Percentiles rank a stretch among this genome's conserved stretches.
These are phyloP conservation scores for Garra rufa DNA, from an alignment of 2,113 vertebrate species.

Conservation along the genomic window DNA sequence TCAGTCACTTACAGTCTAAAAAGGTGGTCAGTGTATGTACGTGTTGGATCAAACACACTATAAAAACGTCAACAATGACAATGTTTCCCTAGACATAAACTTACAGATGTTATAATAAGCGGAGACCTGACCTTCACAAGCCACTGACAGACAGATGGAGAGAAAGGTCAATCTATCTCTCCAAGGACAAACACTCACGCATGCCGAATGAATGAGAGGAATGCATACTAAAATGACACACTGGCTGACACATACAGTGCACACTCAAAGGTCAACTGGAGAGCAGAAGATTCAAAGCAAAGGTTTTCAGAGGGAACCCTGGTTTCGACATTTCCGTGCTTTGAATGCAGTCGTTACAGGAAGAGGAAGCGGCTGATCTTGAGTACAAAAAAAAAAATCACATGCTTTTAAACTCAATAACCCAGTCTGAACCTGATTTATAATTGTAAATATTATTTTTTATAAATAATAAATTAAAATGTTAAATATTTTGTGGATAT, in stretches of 20 bases:
- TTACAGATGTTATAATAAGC: not conserved
- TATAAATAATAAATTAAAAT: too few species aligned
- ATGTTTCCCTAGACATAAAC: not conserved
- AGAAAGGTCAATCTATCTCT: not conserved
- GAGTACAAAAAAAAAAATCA: not conserved
- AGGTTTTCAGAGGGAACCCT: not conserved
- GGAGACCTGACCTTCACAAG: conserved; percentile 37
- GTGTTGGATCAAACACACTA: not conserved
- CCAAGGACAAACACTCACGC: conserved; percentile 8
- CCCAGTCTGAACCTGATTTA: not conserved
- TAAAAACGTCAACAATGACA: not conserved
- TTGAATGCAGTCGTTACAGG: not conserved
- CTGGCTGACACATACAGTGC: not conserved
- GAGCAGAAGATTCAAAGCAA: not conserved
- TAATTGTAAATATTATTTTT: too few species aligned
- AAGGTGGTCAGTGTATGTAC: too few species aligned
- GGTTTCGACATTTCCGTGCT: not conserved
- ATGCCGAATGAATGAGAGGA: not conserved
- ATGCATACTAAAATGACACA: not conserved
- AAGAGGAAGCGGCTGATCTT: conserved; percentile 15
- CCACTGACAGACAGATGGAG: conserved; percentile 21
- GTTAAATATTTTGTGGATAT: too few species aligned
- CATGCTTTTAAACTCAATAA: not conserved
- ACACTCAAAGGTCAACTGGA: not conserved
- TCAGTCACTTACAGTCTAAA: not conserved